Percentiles rank a stretch among this genome's conserved stretches.
These are phyloP conservation scores for Paragorgia papillata DNA, from an alignment of 92 coral and sea anemone genomes.

Conservation along the genomic window DNA sequence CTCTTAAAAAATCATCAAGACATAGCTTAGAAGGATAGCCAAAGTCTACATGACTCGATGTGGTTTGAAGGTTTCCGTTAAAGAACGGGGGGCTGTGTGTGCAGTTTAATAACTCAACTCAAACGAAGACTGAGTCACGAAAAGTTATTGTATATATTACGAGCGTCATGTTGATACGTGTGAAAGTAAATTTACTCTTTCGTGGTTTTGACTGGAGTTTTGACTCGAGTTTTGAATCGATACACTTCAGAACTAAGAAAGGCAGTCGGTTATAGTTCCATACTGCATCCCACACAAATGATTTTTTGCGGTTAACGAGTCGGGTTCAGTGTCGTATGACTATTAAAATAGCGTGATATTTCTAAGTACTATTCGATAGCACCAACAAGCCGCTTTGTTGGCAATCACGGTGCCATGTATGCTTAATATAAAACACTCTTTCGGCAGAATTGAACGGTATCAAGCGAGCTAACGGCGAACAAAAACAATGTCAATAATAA, in stretches of 20 bases:
- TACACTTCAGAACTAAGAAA: too few relatives aligned
- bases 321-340: constrained; percentile 1
- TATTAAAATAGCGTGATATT: constrained; percentile 9
- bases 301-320: neutral
- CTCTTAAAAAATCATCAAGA: neutral
- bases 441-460: constrained; percentile 33
- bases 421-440: constrained; percentile 12
- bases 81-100: neutral
- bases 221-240: too few relatives aligned
- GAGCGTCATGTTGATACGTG: too few relatives aligned
- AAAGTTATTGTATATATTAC: too few relatives aligned
- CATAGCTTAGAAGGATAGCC: neutral
- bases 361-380: neutral
- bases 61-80: neutral
- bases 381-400: constrained; percentile 40
- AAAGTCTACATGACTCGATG: neutral
- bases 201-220: too few relatives aligned
- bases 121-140: neutral
- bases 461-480: constrained; percentile 22
- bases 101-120: too few relatives aligned
- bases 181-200: too few relatives aligned
- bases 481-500: constrained; percentile 25
- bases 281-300: neutral
- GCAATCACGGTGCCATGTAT: neutral
- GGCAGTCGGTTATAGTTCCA: too few relatives aligned